These are phyloP conservation scores for Nycticryphes semicollaris DNA, from an alignment of 2,113 vertebrate species.

Conservation along the genomic window DNA sequence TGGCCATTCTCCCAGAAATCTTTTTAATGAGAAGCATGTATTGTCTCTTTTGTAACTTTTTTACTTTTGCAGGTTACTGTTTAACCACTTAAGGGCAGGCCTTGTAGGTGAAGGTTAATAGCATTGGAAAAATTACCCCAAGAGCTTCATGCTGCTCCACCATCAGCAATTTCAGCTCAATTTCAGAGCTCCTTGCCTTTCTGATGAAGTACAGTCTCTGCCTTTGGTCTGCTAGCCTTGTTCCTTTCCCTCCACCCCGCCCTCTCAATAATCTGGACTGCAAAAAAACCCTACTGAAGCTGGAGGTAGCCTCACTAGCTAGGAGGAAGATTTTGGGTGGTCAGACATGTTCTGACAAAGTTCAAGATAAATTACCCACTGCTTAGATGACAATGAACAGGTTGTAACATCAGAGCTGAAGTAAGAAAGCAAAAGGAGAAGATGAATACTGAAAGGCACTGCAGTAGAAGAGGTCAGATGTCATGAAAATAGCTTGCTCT, in stretches of 20 bases:
- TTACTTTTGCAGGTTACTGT: constrained; percentile 65
- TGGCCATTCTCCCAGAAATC: not conserved
- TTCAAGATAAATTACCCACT: constrained; percentile 26
- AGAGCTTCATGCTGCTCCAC: constrained; percentile 10
- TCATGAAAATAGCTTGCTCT: constrained; percentile 18
- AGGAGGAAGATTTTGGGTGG: constrained; percentile 41
- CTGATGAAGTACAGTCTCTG: not conserved
- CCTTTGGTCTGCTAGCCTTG: not conserved
- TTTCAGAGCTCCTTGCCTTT: not conserved
- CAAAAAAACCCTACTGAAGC: not conserved
- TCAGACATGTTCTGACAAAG: constrained; percentile 47
- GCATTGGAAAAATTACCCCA: not conserved
- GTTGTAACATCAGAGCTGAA: constrained; percentile 25
- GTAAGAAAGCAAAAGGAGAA: constrained; percentile 24
- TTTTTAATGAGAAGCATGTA: not conserved
- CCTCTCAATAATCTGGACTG: not conserved
- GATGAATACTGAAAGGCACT: not conserved
- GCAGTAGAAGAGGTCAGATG: constrained; percentile 29
- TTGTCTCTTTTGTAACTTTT: constrained; percentile 54
- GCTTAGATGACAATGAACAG: constrained; percentile 33
- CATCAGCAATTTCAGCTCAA: not conserved
- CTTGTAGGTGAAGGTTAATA: constrained; percentile 45
- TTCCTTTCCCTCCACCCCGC: not conserved
- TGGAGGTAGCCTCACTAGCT: constrained; percentile 14
- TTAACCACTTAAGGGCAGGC: constrained; percentile 30